Conservation (phyloP, 2,797 vertebrate species). For the Phrynocephalus forsythii region DNA sequence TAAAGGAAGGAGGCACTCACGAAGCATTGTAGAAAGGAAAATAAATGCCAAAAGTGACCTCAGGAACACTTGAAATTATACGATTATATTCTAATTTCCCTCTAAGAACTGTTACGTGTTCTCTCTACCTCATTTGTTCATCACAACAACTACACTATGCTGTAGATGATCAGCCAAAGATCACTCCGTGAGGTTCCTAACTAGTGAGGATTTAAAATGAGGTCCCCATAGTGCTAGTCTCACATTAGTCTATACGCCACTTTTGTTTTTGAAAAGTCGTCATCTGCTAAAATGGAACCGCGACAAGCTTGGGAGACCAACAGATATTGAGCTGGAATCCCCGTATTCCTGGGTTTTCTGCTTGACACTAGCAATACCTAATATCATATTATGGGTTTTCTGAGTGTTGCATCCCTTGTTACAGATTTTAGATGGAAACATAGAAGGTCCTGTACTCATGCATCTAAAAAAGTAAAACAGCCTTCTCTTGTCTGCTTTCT, state of each 20-base stretch:
- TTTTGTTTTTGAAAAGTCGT: background rate
- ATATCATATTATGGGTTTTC: background rate
- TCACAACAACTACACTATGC: background rate
- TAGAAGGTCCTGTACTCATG: background rate
- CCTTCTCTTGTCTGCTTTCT: background rate
- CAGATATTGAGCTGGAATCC: background rate
- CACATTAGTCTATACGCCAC: background rate
- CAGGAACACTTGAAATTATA: no score
- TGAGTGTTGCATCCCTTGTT: background rate
- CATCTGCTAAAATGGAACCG: background rate
- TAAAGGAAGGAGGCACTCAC: background rate
- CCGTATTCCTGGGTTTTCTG: background rate
- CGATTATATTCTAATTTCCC: no score
- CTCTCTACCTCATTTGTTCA: background rate
- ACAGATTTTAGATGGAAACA: background rate
- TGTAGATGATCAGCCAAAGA: background rate
- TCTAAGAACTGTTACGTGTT: background rate
- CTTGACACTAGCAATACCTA: background rate
- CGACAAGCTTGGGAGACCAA: background rate
- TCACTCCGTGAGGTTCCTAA: background rate
- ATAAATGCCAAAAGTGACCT: background rate
- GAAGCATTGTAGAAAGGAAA: background rate
- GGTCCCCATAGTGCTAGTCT: no score
- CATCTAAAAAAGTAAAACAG: background rate
- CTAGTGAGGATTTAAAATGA: background rate